Evolutionary conservation across 2,888 invertebrate species (phyloP), one percentile per base, ranked within the genome.

Genomic region (Itoplectis maculator): DNA sequence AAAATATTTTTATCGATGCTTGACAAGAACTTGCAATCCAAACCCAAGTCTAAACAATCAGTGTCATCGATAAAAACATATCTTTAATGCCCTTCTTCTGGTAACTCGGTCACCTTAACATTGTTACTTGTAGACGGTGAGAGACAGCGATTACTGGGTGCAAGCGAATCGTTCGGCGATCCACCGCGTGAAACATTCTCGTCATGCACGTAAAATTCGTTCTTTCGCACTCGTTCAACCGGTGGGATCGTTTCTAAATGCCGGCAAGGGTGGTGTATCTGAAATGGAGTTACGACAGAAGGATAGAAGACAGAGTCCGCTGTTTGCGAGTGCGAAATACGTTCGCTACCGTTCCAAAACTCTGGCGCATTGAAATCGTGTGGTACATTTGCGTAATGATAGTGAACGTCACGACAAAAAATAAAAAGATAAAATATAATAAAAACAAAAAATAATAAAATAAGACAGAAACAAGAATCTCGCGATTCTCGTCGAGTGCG

Each of bases 121-220:
- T 15, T 61, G 61, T 49, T 77, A 51, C 69, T 69, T 49, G 54
- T 61, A 49, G 11, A 49, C 23, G n/a, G 69, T 69, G 76, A 77
- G 18, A 72, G 23, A 72, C 59, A 45, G n/a, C 42, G 56, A 77
- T 69, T 69, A 77, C 68, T 37, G 68, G 23, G 59, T 37, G 76
- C 49, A 59, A 11, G 61, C 40, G 15, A 40, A 18, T 40, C 20
- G 18, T 18, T 63, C 40, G 61, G 18, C 61, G 61, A 63, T 40
- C 40, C 61, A 40, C 40, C 61, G 20, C 51, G 70, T 72, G 69
- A 65, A 61, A 68, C 23, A 77, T 77, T 77, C 49, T 77, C 42
- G 49, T 61, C 76, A 77, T 69, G 61, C 76, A 49, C 40, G 40
- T 7, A 40, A 59, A 18, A 61, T 61, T 76, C 18, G 13, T 47